These are phyloP conservation scores for Hipparchia semele DNA, from an alignment of 2,888 invertebrate genomes.

Conservation along the genomic window DNA sequence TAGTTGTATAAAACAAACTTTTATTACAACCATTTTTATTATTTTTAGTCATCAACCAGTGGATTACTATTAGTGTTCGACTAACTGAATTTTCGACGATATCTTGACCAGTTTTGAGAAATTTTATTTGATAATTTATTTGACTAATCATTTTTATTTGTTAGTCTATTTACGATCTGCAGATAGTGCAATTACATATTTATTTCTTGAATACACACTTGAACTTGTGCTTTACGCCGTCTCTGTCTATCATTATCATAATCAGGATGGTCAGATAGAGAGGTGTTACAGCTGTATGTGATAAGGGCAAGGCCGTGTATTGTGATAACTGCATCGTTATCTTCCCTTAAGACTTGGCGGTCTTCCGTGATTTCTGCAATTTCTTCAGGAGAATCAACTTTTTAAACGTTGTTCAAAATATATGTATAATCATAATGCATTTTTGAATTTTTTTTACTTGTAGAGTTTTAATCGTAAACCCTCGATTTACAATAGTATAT, in stretches of 20 bases:
- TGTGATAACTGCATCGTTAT: conserved; percentile 40
- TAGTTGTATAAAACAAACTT: no score
- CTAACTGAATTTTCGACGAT: no score
- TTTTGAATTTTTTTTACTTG: background rate
- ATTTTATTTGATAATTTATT: no score
- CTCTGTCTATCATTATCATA: conserved; percentile 25
- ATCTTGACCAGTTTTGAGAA: background rate
- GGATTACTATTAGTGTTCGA: no score
- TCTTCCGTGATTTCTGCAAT: conserved; percentile 41
- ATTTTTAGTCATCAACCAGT: no score
- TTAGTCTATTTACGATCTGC: background rate
- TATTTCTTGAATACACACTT: background rate
- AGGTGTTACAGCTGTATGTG: conserved; percentile 28
- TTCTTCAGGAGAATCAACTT: conserved; percentile 10
- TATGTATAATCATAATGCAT: background rate
- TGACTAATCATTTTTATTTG: no score
- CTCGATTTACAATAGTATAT: no score
- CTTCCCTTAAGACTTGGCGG: conserved; percentile 36
- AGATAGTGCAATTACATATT: background rate
- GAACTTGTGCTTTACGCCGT: background rate
- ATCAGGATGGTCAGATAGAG: conserved; percentile 29
- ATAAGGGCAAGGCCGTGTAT: conserved; percentile 41
- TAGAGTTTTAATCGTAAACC: no score
- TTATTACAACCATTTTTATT: no score
- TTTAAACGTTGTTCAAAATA: background rate